These are phyloP conservation scores for Bursaphelenchus okinawaensis DNA, from an alignment of 2,888 invertebrate species.

Conservation along the genomic window DNA sequence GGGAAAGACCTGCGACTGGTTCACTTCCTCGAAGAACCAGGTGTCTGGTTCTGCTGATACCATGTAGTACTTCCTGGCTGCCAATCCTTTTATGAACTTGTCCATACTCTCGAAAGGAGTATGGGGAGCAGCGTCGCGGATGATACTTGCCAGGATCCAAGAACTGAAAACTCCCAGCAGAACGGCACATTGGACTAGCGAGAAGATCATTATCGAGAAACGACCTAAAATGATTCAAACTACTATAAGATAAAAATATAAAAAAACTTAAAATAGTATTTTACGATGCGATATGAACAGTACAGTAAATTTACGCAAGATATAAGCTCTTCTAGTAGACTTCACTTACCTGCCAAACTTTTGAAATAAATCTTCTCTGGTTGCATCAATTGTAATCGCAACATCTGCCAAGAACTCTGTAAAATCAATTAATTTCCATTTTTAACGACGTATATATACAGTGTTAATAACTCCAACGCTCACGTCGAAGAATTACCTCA, in stretches of 20 bases:
- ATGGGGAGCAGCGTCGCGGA: not conserved
- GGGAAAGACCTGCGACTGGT: slow-evolving; percentile 4
- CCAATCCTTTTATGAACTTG: slow-evolving; percentile 1
- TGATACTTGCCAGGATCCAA: slow-evolving; percentile 6
- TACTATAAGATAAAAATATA: no score
- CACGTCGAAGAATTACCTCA: no score
- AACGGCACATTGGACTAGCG: slow-evolving; percentile 13
- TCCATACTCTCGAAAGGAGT: slow-evolving; percentile 2
- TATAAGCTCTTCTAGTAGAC: no score
- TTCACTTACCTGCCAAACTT: slow-evolving; percentile 7
- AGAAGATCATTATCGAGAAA: slow-evolving; percentile 9
- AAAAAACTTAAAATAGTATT: no score
- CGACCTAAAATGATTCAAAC: not conserved
- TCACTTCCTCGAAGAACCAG: slow-evolving; percentile 13
- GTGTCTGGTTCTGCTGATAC: not conserved
- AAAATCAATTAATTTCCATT: not conserved
- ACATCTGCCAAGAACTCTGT: slow-evolving; percentile 10
- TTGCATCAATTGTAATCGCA: slow-evolving; percentile 6
- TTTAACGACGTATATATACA: no score
- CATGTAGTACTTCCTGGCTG: not conserved
- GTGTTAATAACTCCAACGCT: no score
- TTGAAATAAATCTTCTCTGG: slow-evolving; percentile 13
- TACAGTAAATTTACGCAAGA: no score
- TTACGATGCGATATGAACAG: no score
- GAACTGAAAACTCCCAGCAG: slow-evolving; percentile 9